phyloP scores from a whole-genome alignment of 1,140 invertebrate genomes.

The Drosophila punjabiensis region DNA sequence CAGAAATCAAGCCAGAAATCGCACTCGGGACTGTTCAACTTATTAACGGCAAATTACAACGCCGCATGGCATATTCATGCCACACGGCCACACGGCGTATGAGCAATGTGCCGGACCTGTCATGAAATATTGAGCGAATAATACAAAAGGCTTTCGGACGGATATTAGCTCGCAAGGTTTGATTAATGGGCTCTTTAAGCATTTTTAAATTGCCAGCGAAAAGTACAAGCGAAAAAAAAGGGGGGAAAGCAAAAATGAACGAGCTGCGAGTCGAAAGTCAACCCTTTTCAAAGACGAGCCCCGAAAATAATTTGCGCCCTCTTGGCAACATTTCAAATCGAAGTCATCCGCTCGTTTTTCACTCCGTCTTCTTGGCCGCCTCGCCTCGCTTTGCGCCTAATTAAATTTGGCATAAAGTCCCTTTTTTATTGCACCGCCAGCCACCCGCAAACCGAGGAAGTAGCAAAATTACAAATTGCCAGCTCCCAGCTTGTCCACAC shows the following conservation, averaged over 20 bases:
- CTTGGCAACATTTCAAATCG: conserved; percentile 80
- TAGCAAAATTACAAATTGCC: conserved; percentile 67
- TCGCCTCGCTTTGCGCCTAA: conserved; percentile 74
- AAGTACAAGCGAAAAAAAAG: not conserved
- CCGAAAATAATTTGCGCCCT: conserved; percentile 69
- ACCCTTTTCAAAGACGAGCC: conserved; percentile 72
- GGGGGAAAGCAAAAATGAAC: conserved; percentile 7
- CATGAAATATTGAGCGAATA: conserved; percentile 48
- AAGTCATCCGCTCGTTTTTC: conserved; percentile 81
- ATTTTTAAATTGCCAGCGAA: conserved; percentile 47
- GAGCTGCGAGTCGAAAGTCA: conserved; percentile 61
- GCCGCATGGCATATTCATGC: conserved; percentile 34
- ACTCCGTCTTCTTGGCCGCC: conserved; percentile 55
- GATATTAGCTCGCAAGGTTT: conserved; percentile 74
- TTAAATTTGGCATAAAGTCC: conserved; percentile 84
- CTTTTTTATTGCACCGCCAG: conserved; percentile 65
- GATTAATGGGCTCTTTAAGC: conserved; percentile 72
- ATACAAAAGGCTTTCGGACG: conserved; percentile 34
- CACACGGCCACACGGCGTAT: conserved; percentile 53
- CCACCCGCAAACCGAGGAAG: conserved; percentile 32
- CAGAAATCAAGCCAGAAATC: conserved; percentile 53
- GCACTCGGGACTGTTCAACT: conserved; percentile 46
- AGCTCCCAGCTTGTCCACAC: conserved; percentile 27
- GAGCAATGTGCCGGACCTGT: conserved; percentile 58
- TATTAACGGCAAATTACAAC: conserved; percentile 64